Base-by-base conservation (phyloP, 1,140 invertebrate genomes). In the Prorops nasuta region DNA sequence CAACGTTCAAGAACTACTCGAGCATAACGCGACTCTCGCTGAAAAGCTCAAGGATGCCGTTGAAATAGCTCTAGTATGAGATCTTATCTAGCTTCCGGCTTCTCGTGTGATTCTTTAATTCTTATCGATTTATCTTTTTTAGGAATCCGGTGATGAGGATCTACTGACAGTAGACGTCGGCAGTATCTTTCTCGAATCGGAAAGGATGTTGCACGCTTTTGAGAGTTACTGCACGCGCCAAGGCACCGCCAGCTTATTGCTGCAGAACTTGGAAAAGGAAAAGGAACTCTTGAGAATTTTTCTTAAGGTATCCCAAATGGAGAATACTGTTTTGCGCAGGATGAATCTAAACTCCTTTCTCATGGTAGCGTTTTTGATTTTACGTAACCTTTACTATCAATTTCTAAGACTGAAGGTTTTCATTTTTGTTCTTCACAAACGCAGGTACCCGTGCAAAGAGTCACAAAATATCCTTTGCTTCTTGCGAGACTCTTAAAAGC, bases 311-410 rank as follows among this genome's bases (percentile, higher is more conserved):
- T 96, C 93, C 1, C 95, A 97, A 78, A 95, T 96, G 89, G 94
- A 98, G 71, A 97, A 98, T 67, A 85, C 90, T 1, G 87, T 95
- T 24, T 77, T 98, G 49, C 81, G 94, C 56, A 82, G 94, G 58
- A 96, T 98, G 94, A 96, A 96, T 74, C 83, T 98, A 14, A 94
- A 96, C 74, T 96, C 94, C 6, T 98, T 98, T 74, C 83, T 98
- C 17, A 97, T 97, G 94, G 91, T 94, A 79, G 80, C 37, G 8
- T 35, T 28, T 10, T n/a, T n/a, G n/a, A n/a, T n/a, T n/a, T n/a
- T n/a, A n/a, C n/a, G n/a, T n/a, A 17, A 16, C 7, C 10, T 51
- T 18, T 20, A n/a, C n/a, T n/a, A n/a, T n/a, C n/a, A n/a, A n/a
- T n/a, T n/a, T n/a, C n/a, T n/a, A n/a, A 2, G 19, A 44, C 14